Evolutionary conservation across 1,140 invertebrate species (phyloP), one percentile per base, ranked within the genome.

Genomic region (Mya arenaria): DNA sequence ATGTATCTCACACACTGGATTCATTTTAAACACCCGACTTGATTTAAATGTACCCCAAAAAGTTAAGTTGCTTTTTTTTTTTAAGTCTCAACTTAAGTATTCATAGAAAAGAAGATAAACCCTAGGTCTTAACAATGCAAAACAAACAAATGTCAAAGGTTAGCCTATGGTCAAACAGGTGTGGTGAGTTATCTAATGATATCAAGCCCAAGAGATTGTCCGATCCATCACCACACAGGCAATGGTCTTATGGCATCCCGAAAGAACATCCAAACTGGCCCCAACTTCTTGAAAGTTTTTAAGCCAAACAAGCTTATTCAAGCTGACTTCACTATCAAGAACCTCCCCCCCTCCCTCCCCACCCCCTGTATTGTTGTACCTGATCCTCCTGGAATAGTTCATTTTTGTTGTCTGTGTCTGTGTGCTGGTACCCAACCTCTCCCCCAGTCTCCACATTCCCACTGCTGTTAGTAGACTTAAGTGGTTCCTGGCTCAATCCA

Each of bases 321-420:
- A 13, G 44, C 44, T 13, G n/a, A 13, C 13, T 13, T 48, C n/a
- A 13, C n/a, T 13, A 48, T 13, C 44, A 48, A 13, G 13, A 48
- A 48, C 13, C 13, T 48, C 44, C 13, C 44, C n/a, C 13, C 44
- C 13, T 13, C 44, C 13, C n/a, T n/a, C 13, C 13, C 13, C 44
- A n/a, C 13, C 13, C 13, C 13, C n/a, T 48, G 44, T 13, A 48
- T 48, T 48, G 13, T 13, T n/a, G n/a, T 89, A 95, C 97, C 94
- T 96, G 96, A 93, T 97, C 96, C 91, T 97, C 96, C 28, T 96
- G 96, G 92, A 97, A 98, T 44, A 98, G 94, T 93, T 98, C 97
- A 93, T 97, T 97, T 30, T 94, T 85, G 34, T 91, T 89, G n/a
- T 85, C 89, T 13, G 86, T 41, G 41, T 90, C 90, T 6, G 83